These are phyloP conservation scores for Pseudochromis fuscus DNA, from an alignment of 2,797 vertebrate species.

Conservation along the genomic window DNA sequence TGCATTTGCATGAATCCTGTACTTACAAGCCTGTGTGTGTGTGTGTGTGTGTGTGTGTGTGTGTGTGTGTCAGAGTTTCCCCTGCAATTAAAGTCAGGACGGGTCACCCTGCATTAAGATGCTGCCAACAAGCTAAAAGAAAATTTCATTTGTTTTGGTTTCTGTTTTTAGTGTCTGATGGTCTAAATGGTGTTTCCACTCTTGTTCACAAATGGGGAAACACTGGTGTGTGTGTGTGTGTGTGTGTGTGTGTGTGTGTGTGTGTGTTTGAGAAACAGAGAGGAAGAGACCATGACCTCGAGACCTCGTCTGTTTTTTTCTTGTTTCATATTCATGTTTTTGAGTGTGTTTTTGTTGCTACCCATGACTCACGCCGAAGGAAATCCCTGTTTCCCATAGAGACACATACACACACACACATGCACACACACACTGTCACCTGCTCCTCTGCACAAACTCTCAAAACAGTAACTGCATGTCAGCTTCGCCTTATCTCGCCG, in stretches of 20 bases:
- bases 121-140: slow-evolving; percentile 42
- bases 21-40: slow-evolving; percentile 14
- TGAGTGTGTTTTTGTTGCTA: slow-evolving; percentile 54
- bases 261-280: not conserved
- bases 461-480: slow-evolving; percentile 37
- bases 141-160: slow-evolving; percentile 57
- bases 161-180: slow-evolving; percentile 43
- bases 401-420: not conserved
- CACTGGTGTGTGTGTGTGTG: slow-evolving; percentile 6
- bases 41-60: slow-evolving; percentile 34
- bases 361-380: slow-evolving; percentile 85
- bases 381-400: slow-evolving; percentile 77
- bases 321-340: slow-evolving; percentile 45
- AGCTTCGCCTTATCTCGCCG: slow-evolving; percentile 2
- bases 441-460: slow-evolving; percentile 40
- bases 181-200: slow-evolving; percentile 41
- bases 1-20: slow-evolving; percentile 35
- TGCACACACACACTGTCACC: slow-evolving; percentile 39
- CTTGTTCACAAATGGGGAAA: slow-evolving; percentile 29
- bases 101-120: slow-evolving; percentile 26
- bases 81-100: slow-evolving; percentile 22
- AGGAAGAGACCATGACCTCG: not conserved
- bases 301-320: slow-evolving; percentile 22
- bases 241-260: not conserved
- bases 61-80: slow-evolving; percentile 59